A percentile compares a stretch with the other conserved stretches of the same genome.
These are phyloP conservation scores for Trissolcus japonicus DNA, from an alignment of 2,888 invertebrate species.

Conservation along the genomic window DNA sequence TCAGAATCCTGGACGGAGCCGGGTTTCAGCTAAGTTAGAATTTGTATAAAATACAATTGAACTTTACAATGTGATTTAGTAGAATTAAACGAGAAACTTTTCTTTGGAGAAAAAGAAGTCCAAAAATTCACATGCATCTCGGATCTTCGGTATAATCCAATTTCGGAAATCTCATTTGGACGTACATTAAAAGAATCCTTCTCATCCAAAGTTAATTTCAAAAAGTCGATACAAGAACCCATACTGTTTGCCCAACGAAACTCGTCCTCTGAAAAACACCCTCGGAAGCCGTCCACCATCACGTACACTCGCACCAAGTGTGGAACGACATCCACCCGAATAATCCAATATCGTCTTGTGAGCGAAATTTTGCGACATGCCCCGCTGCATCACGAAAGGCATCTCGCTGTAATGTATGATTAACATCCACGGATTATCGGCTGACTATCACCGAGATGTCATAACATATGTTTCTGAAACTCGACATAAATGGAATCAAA, in stretches of 20 bases:
- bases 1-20: too few species aligned
- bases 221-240: conserved; percentile 43
- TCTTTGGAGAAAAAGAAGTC: conserved; percentile 1
- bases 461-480: background rate
- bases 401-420: conserved; percentile 37
- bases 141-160: conserved; percentile 31
- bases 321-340: conserved; percentile 31
- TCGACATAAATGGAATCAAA: too few species aligned
- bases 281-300: conserved; percentile 23
- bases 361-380: conserved; percentile 30
- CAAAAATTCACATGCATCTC: conserved; percentile 21
- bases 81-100: background rate
- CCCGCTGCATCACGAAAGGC: conserved; percentile 28
- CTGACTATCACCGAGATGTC: conserved; percentile 1
- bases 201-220: conserved; percentile 31
- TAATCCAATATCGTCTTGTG: conserved; percentile 49
- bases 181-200: conserved; percentile 37
- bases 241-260: conserved; percentile 33
- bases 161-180: conserved; percentile 26
- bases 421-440: conserved; percentile 25
- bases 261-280: conserved; percentile 30
- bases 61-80: conserved; percentile 4
- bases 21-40: too few species aligned
- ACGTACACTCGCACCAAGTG: conserved; percentile 39
- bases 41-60: background rate